phyloP scores from a whole-genome alignment of 2,113 vertebrate genomes.

The Lepus europaeus region DNA sequence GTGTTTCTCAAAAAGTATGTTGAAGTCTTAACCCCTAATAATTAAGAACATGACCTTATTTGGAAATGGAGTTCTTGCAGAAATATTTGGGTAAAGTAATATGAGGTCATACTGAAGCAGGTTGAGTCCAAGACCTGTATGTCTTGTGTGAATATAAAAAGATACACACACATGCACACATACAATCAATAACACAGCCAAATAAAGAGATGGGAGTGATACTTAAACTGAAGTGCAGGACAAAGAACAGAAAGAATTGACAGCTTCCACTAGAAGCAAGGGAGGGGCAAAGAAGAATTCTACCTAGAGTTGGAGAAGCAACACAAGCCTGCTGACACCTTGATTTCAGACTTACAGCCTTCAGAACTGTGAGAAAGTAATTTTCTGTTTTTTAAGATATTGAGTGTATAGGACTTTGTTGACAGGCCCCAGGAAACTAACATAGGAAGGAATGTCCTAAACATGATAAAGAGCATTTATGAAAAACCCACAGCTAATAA shows the following conservation, averaged over 20 bases:
- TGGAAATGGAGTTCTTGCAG: not conserved
- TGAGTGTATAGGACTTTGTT: not conserved
- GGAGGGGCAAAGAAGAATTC: conserved; percentile 2
- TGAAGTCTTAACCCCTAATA: not conserved
- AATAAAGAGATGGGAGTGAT: not conserved
- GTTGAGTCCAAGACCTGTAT: not conserved
- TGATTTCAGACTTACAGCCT: conserved; percentile 31
- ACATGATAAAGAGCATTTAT: not conserved
- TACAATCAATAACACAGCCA: not conserved
- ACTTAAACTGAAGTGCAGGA: not conserved
- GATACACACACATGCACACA: not conserved
- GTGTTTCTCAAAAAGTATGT: not conserved
- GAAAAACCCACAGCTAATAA: conserved; percentile 11
- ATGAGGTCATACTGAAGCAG: not conserved
- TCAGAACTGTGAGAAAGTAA: not conserved
- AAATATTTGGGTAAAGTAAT: not conserved
- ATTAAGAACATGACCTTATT: not conserved
- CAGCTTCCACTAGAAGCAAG: not conserved
- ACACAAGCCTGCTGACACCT: not conserved
- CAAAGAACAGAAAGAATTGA: not conserved
- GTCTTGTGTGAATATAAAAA: not conserved
- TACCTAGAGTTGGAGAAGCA: not conserved
- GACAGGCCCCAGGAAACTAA: not conserved
- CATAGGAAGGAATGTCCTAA: not conserved
- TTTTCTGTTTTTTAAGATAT: conserved; percentile 41